These are phyloP conservation scores for Spicauda simplicius DNA, from an alignment of 2,888 invertebrate genomes.

Conservation along the genomic window DNA sequence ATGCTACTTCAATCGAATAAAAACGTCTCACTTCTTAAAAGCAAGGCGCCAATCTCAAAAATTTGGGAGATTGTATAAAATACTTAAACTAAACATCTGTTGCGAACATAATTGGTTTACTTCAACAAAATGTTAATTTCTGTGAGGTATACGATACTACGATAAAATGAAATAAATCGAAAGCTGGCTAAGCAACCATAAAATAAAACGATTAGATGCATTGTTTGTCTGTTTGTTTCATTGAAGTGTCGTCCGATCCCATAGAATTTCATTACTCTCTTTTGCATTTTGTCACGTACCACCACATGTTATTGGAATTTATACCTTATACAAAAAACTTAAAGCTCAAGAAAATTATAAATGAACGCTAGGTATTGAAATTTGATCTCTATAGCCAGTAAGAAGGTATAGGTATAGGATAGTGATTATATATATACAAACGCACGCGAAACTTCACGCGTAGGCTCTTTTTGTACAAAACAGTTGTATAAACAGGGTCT, in stretches of 20 bases:
- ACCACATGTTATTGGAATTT: slow-evolving; percentile 1
- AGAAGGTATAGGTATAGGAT: slow-evolving; percentile 6
- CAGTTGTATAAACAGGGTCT: too few relatives aligned
- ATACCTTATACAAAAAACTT: neutral
- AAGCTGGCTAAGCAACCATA: neutral
- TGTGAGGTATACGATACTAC: too few relatives aligned
- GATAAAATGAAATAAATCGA: too few relatives aligned
- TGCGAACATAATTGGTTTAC: too few relatives aligned
- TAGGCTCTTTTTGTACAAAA: neutral
- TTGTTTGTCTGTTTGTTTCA: slow-evolving; percentile 17
- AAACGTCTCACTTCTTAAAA: too few relatives aligned
- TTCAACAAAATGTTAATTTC: too few relatives aligned
- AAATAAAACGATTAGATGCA: neutral
- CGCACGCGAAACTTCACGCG: neutral
- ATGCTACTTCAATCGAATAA: too few relatives aligned
- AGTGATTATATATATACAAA: slow-evolving; percentile 11
- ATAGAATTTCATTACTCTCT: slow-evolving; percentile 33
- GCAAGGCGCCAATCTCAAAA: too few relatives aligned
- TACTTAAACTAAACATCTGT: too few relatives aligned
- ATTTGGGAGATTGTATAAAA: too few relatives aligned
- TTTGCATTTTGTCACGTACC: slow-evolving; percentile 33
- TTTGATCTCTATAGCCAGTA: neutral
- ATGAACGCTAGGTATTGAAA: neutral
- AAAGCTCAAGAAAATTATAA: neutral
- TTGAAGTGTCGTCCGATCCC: slow-evolving; percentile 2